Percentiles rank a stretch among this genome's conserved stretches.
phyloP scores from a whole-genome alignment of 2,797 vertebrate species.

The Mus minutoides region DNA sequence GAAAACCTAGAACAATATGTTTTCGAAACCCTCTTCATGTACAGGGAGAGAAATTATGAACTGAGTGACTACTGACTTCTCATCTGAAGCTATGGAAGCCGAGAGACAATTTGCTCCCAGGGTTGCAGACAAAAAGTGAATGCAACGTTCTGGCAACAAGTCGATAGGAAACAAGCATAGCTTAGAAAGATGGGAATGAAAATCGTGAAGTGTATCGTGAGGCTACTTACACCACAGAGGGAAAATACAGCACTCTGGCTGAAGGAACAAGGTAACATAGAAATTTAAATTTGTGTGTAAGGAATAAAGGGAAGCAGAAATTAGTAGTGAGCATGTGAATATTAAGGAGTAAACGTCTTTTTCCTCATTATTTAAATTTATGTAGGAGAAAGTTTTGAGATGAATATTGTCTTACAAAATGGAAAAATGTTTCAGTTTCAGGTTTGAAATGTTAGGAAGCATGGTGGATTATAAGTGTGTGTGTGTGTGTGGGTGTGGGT shows the following conservation, averaged over 20 bases:
- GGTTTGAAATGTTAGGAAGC: not conserved
- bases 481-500: not conserved
- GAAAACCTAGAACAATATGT: not conserved
- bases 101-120: not conserved
- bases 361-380: not conserved
- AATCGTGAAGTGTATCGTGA: not conserved
- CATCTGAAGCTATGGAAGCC: not conserved
- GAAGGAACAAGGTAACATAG: not conserved
- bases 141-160: not conserved
- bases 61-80: not conserved
- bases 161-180: not conserved
- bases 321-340: not conserved
- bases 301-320: not conserved
- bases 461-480: not conserved
- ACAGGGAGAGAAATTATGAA: not conserved
- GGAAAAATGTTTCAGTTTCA: not conserved
- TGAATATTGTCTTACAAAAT: not conserved
- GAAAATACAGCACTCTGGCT: not conserved
- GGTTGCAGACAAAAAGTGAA: not conserved
- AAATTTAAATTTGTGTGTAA: not conserved
- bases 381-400: not conserved
- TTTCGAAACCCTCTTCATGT: not conserved
- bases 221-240: not conserved
- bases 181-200: not conserved
- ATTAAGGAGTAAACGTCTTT: not conserved